These are phyloP conservation scores for Casuarius casuarius DNA, from an alignment of 2,113 vertebrate species.

Conservation along the genomic window DNA sequence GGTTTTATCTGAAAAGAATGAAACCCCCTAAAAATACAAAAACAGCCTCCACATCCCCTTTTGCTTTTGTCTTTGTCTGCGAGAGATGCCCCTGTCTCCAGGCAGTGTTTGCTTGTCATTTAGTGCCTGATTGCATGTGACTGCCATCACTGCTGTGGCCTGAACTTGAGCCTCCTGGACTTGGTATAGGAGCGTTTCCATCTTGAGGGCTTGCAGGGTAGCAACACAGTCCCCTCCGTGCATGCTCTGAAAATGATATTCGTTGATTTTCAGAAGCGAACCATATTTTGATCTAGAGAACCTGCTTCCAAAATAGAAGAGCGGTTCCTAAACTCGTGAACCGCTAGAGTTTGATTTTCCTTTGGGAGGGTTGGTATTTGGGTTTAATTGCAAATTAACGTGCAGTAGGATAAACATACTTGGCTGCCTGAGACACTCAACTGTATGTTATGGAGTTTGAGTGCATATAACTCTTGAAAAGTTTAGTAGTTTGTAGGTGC, in stretches of 20 bases:
- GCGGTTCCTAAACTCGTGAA: background rate
- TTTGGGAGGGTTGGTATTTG: background rate
- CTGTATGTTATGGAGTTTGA: background rate
- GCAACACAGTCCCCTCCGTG: background rate
- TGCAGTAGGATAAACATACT: background rate
- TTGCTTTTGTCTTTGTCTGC: background rate
- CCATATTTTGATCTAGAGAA: background rate
- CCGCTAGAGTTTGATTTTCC: background rate
- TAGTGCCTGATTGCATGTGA: background rate
- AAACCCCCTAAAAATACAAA: background rate
- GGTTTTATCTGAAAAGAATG: background rate
- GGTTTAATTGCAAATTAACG: background rate
- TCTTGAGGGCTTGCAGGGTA: background rate
- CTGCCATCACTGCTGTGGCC: background rate
- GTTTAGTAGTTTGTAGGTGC: background rate
- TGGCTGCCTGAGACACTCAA: background rate
- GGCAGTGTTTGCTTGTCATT: background rate
- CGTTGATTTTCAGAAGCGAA: background rate
- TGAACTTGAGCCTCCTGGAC: background rate
- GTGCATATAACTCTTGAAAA: background rate
- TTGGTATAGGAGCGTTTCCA: background rate
- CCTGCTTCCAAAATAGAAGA: background rate
- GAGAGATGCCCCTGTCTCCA: background rate
- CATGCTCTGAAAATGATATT: background rate
- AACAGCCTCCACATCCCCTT: background rate